Evolutionary conservation across 2,113 vertebrate genomes (phyloP).

Genomic region (Lota lota): DNA sequence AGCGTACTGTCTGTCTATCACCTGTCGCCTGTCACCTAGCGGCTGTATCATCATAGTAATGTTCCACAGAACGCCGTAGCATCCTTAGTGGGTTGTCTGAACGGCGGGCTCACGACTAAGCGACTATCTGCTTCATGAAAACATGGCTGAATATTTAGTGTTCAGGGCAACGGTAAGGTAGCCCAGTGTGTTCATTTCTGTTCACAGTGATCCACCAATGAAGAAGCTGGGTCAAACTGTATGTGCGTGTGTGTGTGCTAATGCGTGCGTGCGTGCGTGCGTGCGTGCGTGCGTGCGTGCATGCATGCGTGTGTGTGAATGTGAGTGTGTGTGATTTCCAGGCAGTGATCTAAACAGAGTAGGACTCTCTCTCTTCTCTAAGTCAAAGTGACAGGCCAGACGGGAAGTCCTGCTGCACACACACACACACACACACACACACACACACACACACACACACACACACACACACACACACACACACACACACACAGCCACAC

Average conservation of each 20-base stretch:
- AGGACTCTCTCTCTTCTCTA: background rate
- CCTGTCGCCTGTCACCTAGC: too few species aligned
- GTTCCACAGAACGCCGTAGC: too few species aligned
- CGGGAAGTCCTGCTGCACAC: background rate
- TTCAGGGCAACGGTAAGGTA: background rate
- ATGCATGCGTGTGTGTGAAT: background rate
- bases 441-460: background rate
- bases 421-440: background rate
- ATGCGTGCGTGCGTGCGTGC: background rate
- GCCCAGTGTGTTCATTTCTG: background rate
- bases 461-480: conserved; percentile 4
- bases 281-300: background rate
- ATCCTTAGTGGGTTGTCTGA: too few species aligned
- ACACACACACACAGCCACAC: background rate
- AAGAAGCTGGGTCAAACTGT: background rate
- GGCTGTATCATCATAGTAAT: too few species aligned
- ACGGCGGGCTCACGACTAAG: too few species aligned
- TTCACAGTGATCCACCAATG: too few species aligned
- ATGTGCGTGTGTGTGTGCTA: background rate
- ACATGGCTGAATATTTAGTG: too few species aligned
- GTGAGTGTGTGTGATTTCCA: background rate
- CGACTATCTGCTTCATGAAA: too few species aligned
- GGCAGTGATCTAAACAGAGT: conserved; percentile 2
- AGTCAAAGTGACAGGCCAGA: conserved; percentile 3
- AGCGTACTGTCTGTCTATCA: background rate